Evolutionary conservation across 2,113 vertebrate genomes (phyloP).

Genomic region (Chloebia gouldiae): DNA sequence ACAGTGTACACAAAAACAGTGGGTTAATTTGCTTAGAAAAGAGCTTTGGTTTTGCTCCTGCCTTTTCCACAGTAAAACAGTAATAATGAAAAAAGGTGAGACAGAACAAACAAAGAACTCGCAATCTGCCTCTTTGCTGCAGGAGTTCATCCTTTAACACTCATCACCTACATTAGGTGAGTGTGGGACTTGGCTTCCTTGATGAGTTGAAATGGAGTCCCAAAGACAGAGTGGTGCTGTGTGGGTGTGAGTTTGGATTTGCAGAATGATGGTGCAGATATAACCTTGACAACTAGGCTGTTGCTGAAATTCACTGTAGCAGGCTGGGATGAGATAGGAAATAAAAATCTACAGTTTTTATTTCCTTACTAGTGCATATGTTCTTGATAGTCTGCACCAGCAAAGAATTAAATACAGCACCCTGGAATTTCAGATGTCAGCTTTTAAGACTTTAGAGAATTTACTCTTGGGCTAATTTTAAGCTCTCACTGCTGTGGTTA

Average conservation of each 20-base stretch:
- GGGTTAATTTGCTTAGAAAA: constrained; percentile 30
- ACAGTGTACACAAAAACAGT: background rate
- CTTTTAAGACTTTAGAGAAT: constrained; percentile 15
- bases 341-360: background rate
- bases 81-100: background rate
- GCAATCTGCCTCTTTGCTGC: constrained; percentile 5
- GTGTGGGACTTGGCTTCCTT: background rate
- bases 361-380: background rate
- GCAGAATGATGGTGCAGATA: constrained; percentile 27
- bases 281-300: constrained; percentile 19
- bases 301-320: constrained; percentile 17
- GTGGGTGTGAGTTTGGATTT: constrained; percentile 56
- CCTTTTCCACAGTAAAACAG: background rate
- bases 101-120: background rate
- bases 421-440: constrained; percentile 13
- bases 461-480: constrained; percentile 33
- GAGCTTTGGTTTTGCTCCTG: background rate
- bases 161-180: constrained; percentile 20
- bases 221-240: background rate
- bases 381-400: background rate
- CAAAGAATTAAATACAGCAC: background rate
- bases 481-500: constrained; percentile 5
- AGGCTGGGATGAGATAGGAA: background rate
- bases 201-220: constrained; percentile 21
- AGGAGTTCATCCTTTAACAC: constrained; percentile 36